These are phyloP conservation scores for Cerceris ruficornis DNA, from an alignment of 2,888 invertebrate genomes.

Conservation along the genomic window DNA sequence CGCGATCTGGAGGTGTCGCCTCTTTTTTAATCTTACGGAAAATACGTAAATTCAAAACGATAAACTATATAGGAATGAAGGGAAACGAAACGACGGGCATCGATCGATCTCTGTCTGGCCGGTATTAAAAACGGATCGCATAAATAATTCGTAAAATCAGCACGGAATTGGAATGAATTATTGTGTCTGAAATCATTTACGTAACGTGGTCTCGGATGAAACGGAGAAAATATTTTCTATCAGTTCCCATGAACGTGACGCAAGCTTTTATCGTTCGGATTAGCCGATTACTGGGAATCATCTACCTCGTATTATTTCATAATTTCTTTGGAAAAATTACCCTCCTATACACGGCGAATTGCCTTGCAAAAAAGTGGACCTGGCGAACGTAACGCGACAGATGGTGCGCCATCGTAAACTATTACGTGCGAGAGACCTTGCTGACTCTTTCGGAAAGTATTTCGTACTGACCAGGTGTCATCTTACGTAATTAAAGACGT, in stretches of 20 bases:
- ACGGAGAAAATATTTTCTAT: not conserved
- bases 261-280: slow-evolving; percentile 21
- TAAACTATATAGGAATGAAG: too few species aligned
- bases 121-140: not conserved
- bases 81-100: not conserved
- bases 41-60: too few species aligned
- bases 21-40: too few species aligned
- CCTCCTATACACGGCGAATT: too few species aligned
- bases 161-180: not conserved
- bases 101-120: not conserved
- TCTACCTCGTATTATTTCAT: not conserved
- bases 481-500: too few species aligned
- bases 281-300: slow-evolving; percentile 19
- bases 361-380: too few species aligned
- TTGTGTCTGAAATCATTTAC: not conserved
- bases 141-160: not conserved
- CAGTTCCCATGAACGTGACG: slow-evolving; percentile 11
- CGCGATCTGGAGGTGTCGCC: too few species aligned
- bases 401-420: too few species aligned
- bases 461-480: slow-evolving; percentile 1
- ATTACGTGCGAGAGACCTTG: not conserved
- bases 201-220: not conserved
- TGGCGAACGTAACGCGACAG: too few species aligned
- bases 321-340: slow-evolving; percentile 14
- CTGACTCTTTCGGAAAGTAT: slow-evolving; percentile 1